phyloP scores from a whole-genome alignment of 2,888 invertebrate genomes.

The Amphipoea oculea region DNA sequence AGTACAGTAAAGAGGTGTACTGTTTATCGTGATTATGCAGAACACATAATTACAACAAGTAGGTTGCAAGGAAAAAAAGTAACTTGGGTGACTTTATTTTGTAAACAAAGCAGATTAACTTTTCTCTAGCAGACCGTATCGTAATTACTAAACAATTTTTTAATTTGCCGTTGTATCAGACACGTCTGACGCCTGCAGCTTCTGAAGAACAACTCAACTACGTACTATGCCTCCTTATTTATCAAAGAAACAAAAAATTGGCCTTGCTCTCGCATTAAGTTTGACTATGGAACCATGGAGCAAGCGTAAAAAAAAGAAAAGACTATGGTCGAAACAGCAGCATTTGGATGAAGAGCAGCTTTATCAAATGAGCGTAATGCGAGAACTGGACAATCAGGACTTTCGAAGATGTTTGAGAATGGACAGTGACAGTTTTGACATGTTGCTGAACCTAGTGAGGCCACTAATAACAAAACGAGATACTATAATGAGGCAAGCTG shows the following conservation, averaged over 20 bases:
- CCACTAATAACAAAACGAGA: constrained; percentile 24
- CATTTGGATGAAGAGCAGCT: constrained; percentile 5
- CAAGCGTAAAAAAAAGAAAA: constrained; percentile 3
- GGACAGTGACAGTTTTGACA: constrained; percentile 6
- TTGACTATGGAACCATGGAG: background rate
- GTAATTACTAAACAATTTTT: background rate
- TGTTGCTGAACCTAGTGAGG: constrained; percentile 13
- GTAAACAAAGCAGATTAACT: too few relatives aligned
- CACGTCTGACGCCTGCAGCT: background rate
- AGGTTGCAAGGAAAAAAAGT: background rate
- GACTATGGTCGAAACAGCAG: constrained; percentile 3
- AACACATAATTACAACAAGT: background rate
- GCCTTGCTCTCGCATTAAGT: constrained; percentile 9
- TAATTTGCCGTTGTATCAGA: constrained; percentile 6
- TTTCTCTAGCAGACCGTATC: background rate
- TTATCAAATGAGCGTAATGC: background rate
- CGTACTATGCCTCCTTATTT: constrained; percentile 21
- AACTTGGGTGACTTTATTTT: background rate
- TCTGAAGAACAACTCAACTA: background rate
- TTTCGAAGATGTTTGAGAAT: constrained; percentile 15
- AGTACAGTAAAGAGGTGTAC: background rate
- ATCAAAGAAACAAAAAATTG: constrained; percentile 12
- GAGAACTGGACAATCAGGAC: constrained; percentile 13
- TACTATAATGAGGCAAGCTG: constrained; percentile 22
- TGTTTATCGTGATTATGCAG: background rate